phyloP scores from a whole-genome alignment of 2,113 vertebrate species.

The Morone saxatilis region DNA sequence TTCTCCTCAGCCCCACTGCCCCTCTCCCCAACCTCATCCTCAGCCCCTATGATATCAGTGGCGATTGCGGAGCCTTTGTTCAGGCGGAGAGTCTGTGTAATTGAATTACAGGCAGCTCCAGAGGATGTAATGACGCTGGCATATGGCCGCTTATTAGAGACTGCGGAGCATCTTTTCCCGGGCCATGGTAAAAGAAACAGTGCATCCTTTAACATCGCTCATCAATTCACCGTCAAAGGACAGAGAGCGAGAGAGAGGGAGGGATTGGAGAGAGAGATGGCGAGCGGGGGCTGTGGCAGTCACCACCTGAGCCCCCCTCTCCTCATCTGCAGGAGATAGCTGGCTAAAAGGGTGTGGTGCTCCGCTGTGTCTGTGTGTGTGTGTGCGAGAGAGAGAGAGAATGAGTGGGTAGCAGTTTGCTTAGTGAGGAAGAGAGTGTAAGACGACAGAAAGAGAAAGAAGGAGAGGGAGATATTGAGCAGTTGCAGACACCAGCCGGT shows the following conservation, averaged over 20 bases:
- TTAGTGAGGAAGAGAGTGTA: constrained; percentile 61
- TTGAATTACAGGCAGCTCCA: constrained; percentile 77
- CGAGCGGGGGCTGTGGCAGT: constrained; percentile 64
- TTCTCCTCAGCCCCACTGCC: constrained; percentile 6
- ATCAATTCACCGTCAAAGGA: constrained; percentile 55
- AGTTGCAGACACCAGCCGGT: constrained; percentile 70
- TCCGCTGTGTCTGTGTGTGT: constrained; percentile 39
- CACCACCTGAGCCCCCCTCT: constrained; percentile 79
- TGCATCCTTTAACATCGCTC: constrained; percentile 32
- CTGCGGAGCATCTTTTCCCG: constrained; percentile 39
- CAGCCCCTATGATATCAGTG: constrained; percentile 61
- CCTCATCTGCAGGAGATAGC: constrained; percentile 82
- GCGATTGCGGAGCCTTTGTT: constrained; percentile 80
- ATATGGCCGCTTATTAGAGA: constrained; percentile 65
- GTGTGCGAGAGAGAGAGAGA: constrained; percentile 48
- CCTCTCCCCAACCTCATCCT: constrained; percentile 26
- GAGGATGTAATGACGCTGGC: constrained; percentile 66
- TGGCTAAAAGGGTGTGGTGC: constrained; percentile 85
- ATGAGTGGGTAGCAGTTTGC: constrained; percentile 71
- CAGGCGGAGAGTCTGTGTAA: constrained; percentile 67
- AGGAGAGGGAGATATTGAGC: constrained; percentile 56
- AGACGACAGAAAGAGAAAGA: constrained; percentile 52
- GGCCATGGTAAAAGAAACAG: constrained; percentile 27
- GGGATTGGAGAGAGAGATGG: constrained; percentile 13
- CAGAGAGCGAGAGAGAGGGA: background rate